Percentiles rank a stretch among this genome's conserved stretches.
phyloP scores from a whole-genome alignment of 2,113 vertebrate genomes.

The Addax nasomaculatus region DNA sequence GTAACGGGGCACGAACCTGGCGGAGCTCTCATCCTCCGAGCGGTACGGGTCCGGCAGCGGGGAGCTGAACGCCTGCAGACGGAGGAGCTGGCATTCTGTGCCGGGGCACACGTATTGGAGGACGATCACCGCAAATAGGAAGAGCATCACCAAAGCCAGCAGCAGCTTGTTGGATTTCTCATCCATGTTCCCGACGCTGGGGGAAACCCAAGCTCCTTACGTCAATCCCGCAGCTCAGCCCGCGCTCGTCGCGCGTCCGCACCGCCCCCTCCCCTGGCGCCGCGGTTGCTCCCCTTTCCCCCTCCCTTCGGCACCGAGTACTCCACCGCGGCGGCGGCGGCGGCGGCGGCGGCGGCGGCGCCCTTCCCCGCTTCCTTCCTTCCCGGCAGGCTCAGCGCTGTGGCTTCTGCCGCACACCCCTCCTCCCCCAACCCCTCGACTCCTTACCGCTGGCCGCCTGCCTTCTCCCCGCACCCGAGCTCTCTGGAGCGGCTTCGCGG shows the following conservation, averaged over 20 bases:
- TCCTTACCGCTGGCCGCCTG: constrained; percentile 27
- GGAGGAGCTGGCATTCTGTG: constrained; percentile 90
- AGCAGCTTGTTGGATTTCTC: constrained; percentile 90
- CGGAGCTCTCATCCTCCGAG: constrained; percentile 89
- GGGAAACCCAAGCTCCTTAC: constrained; percentile 74
- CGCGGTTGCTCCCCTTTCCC: constrained; percentile 34
- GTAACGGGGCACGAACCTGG: constrained; percentile 90
- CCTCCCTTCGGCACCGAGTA: constrained; percentile 8
- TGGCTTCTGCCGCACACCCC: constrained; percentile 59
- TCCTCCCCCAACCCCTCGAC: constrained; percentile 17
- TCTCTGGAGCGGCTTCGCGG: not conserved
- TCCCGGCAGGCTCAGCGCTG: constrained; percentile 77
- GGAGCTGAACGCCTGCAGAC: constrained; percentile 81
- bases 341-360: constrained; percentile 13
- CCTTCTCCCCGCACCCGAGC: not conserved
- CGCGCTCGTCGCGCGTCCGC: constrained; percentile 45
- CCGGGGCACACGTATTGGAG: constrained; percentile 95
- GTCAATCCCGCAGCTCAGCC: constrained; percentile 68
- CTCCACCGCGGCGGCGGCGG: not conserved
- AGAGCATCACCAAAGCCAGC: constrained; percentile 89
- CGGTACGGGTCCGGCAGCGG: constrained; percentile 89
- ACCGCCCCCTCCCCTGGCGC: constrained; percentile 37
- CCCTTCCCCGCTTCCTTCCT: constrained; percentile 65
- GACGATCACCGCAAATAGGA: constrained; percentile 93
- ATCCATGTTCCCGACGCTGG: constrained; percentile 89